These are phyloP conservation scores for Megaleporinus macrocephalus DNA, from an alignment of 2,113 vertebrate species.

Conservation along the genomic window DNA sequence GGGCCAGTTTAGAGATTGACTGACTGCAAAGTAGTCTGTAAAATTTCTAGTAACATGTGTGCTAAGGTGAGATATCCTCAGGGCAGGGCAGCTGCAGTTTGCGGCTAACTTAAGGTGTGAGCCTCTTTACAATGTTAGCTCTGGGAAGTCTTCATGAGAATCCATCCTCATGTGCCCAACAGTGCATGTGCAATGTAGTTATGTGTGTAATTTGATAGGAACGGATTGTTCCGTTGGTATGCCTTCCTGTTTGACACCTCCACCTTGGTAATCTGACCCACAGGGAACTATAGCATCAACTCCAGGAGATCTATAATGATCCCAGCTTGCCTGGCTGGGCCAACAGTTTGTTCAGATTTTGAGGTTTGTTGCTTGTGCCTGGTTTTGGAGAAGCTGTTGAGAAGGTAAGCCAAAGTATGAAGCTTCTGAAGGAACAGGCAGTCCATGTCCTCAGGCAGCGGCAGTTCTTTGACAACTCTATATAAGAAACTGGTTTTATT, in stretches of 20 bases:
- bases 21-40: background rate
- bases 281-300: background rate
- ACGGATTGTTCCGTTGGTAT: background rate
- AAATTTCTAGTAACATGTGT: background rate
- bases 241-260: background rate
- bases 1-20: too few relatives aligned
- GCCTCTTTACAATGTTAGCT: background rate
- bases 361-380: background rate
- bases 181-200: too few relatives aligned
- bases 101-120: background rate
- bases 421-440: background rate
- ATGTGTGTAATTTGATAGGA: background rate
- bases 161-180: background rate
- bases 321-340: background rate
- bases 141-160: background rate
- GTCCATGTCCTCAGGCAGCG: background rate
- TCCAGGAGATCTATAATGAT: background rate
- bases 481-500: too few relatives aligned
- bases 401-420: background rate
- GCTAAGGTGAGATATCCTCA: background rate
- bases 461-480: too few relatives aligned
- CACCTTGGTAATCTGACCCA: background rate
- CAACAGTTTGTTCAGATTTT: background rate
- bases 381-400: background rate
- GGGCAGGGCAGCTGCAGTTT: background rate